Conservation (phyloP, 2,888 invertebrate genomes). For the Drosophila aldrichi region DNA sequence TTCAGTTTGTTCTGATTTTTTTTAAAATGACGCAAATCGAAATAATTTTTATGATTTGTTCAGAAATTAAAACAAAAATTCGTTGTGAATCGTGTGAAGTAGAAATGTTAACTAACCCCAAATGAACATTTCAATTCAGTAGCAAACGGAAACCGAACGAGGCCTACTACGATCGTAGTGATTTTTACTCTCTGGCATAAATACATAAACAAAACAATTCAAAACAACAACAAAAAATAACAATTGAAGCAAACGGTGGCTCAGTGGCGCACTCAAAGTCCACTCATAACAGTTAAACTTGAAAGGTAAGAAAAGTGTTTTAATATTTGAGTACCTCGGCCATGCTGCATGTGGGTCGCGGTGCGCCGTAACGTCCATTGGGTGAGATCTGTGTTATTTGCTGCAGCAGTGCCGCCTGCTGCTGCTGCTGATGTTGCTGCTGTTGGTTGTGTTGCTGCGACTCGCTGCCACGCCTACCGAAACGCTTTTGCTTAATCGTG, state of each 20-base stretch:
- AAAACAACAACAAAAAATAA: not conserved
- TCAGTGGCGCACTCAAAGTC: not conserved
- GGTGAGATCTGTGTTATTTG: slow-evolving; percentile 85
- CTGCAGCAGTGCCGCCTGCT: slow-evolving; percentile 58
- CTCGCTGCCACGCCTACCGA: slow-evolving; percentile 46
- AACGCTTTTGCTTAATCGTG: slow-evolving; percentile 62
- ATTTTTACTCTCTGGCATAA: not conserved
- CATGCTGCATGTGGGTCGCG: slow-evolving; percentile 89
- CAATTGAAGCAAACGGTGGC: not conserved
- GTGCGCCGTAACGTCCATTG: slow-evolving; percentile 88
- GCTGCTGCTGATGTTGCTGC: slow-evolving; percentile 48
- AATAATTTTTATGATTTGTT: slow-evolving; percentile 41
- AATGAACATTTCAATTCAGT: not conserved
- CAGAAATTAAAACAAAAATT: slow-evolving; percentile 25
- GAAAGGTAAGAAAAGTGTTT: not conserved
- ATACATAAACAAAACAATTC: not conserved
- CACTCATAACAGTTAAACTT: slow-evolving; percentile 1
- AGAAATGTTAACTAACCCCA: slow-evolving; percentile 56
- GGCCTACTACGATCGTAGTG: slow-evolving; percentile 39
- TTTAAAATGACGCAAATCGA: slow-evolving; percentile 27
- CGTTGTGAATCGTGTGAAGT: slow-evolving; percentile 46
- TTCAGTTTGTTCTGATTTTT: slow-evolving; percentile 6
- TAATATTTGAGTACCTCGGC: slow-evolving; percentile 86
- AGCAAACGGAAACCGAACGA: not conserved
- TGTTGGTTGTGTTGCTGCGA: slow-evolving; percentile 27